Percentiles rank a stretch among this genome's conserved stretches.
Conservation (phyloP, 1,140 invertebrate species). For the Leucophenga varia region DNA sequence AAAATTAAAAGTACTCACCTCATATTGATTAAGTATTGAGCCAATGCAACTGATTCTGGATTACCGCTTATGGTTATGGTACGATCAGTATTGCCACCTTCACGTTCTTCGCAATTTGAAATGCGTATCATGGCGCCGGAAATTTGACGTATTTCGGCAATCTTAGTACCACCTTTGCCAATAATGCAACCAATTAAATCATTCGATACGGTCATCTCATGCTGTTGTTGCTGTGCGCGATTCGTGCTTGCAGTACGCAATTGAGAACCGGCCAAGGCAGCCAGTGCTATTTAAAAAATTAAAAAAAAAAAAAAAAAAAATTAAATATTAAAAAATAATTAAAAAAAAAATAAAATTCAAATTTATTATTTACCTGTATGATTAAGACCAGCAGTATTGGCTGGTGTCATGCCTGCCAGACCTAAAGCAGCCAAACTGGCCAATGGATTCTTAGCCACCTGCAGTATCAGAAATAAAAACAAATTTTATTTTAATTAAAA, state of each 20-base stretch:
- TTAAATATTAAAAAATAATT: no score
- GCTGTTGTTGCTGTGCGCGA: conserved; percentile 80
- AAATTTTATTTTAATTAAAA: no score
- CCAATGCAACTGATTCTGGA: conserved; percentile 92
- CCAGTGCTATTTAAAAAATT: conserved; percentile 67
- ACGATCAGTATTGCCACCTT: conserved; percentile 88
- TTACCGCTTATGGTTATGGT: conserved; percentile 97
- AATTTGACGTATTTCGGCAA: conserved; percentile 98
- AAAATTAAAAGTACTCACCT: conserved; percentile 69
- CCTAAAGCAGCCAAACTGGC: conserved; percentile 83
- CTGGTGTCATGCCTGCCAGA: conserved; percentile 77
- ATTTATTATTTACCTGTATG: conserved; percentile 84
- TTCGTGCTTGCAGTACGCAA: conserved; percentile 75
- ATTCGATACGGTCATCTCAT: conserved; percentile 98
- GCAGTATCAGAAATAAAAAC: not conserved
- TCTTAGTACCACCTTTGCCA: conserved; percentile 98
- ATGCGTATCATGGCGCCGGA: conserved; percentile 98
- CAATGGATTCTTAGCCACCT: conserved; percentile 78
- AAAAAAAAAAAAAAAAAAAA: conserved; percentile 13
- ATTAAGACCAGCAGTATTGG: conserved; percentile 81
- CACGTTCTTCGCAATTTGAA: conserved; percentile 94
- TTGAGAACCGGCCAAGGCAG: conserved; percentile 90
- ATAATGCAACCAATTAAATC: conserved; percentile 99
- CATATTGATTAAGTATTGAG: conserved; percentile 99
- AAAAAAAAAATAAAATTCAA: conserved; percentile 5